phyloP scores from a whole-genome alignment of 2,113 vertebrate species.

The Neodontobutis hainanensis region DNA sequence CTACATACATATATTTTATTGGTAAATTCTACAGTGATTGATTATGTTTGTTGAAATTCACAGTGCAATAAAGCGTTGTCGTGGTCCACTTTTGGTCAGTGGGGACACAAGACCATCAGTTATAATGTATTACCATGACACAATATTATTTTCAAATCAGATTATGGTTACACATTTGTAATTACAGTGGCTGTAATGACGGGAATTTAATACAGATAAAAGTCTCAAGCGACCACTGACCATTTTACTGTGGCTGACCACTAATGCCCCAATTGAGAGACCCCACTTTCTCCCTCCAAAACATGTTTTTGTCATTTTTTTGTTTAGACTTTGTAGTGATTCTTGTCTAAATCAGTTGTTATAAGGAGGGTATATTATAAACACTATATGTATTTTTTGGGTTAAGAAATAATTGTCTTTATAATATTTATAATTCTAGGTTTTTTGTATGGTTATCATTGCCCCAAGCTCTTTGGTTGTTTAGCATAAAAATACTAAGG shows the following conservation, averaged over 20 bases:
- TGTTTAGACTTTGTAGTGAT: neutral
- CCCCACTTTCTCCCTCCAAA: neutral
- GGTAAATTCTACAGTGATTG: slow-evolving; percentile 39
- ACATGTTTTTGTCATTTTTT: neutral
- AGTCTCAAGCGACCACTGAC: no score
- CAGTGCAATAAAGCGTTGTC: slow-evolving; percentile 54
- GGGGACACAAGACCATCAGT: slow-evolving; percentile 14
- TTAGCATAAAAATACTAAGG: no score
- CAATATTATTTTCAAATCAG: neutral
- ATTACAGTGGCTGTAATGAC: no score
- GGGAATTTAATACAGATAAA: no score
- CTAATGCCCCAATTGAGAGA: neutral
- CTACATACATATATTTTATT: slow-evolving; percentile 32
- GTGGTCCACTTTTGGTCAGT: slow-evolving; percentile 10
- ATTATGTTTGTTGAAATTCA: slow-evolving; percentile 60
- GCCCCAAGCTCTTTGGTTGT: no score
- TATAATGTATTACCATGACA: slow-evolving; percentile 7
- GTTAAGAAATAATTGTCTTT: no score
- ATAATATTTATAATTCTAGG: no score
- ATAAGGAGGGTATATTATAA: no score
- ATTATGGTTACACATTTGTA: no score
- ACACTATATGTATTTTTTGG: no score
- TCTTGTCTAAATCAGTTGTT: neutral
- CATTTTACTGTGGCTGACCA: neutral
- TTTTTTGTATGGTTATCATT: no score